Conservation (phyloP, 2,888 invertebrate species). For the Dendrolimus pini region DNA sequence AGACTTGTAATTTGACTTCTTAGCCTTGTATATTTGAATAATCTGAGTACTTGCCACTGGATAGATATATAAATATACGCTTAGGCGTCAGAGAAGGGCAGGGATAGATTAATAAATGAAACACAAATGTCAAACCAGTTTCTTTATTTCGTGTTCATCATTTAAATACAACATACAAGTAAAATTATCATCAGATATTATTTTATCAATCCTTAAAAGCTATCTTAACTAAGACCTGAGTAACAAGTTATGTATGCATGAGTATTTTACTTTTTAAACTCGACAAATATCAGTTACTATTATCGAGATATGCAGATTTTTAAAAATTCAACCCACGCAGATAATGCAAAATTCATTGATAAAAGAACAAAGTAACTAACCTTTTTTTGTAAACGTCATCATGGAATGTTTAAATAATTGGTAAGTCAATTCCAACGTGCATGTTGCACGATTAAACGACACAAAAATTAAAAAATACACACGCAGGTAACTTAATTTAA, state of each 20-base stretch:
- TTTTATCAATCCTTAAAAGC: slow-evolving; percentile 71
- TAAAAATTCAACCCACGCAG: slow-evolving; percentile 8
- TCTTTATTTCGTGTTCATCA: slow-evolving; percentile 75
- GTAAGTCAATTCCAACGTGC: slow-evolving; percentile 15
- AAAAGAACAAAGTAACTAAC: slow-evolving; percentile 16
- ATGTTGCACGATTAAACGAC: neutral
- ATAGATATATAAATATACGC: no score
- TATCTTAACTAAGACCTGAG: slow-evolving; percentile 72
- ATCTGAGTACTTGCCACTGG: no score
- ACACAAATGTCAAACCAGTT: slow-evolving; percentile 71
- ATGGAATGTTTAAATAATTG: slow-evolving; percentile 15
- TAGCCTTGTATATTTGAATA: no score
- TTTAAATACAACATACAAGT: slow-evolving; percentile 78
- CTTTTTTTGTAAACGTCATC: slow-evolving; percentile 3
- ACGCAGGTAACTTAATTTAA: slow-evolving; percentile 14
- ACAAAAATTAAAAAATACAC: slow-evolving; percentile 17
- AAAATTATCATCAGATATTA: slow-evolving; percentile 77
- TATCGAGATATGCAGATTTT: slow-evolving; percentile 16
- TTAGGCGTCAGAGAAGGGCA: neutral
- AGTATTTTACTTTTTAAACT: slow-evolving; percentile 30
- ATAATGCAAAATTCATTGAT: slow-evolving; percentile 10
- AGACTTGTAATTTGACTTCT: no score
- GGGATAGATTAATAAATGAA: slow-evolving; percentile 35
- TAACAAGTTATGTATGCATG: slow-evolving; percentile 64
- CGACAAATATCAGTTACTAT: slow-evolving; percentile 9